These are phyloP conservation scores for Bombylius major DNA, from an alignment of 2,888 invertebrate genomes.

Conservation along the genomic window DNA sequence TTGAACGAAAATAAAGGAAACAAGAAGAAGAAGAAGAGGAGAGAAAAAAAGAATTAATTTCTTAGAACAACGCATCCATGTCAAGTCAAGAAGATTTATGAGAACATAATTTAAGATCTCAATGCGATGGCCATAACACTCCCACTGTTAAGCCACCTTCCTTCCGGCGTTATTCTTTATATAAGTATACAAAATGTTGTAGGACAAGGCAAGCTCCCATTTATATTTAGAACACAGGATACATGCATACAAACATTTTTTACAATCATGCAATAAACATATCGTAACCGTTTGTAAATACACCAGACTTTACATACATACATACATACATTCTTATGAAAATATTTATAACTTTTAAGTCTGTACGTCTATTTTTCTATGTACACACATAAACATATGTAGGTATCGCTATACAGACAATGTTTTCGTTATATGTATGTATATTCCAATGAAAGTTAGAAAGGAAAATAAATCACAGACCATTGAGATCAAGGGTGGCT, in stretches of 20 bases:
- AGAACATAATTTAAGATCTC: constrained; percentile 18
- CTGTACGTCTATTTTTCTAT: no score
- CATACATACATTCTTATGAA: no score
- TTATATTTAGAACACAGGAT: constrained; percentile 5
- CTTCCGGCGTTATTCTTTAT: not conserved
- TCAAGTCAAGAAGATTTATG: constrained; percentile 18
- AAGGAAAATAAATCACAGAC: constrained; percentile 10
- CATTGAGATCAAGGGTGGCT: constrained; percentile 11
- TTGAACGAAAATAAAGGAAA: not conserved
- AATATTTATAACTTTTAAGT: no score
- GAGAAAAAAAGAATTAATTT: constrained; percentile 9
- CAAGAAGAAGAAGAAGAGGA: not conserved
- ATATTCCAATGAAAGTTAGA: constrained; percentile 7
- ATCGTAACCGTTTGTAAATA: no score
- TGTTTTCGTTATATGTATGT: not conserved
- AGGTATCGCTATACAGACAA: no score
- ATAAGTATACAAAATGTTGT: no score
- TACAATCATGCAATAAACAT: no score
- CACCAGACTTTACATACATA: no score
- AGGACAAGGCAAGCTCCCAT: not conserved
- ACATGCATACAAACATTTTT: no score
- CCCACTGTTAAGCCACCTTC: not conserved
- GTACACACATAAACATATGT: no score
- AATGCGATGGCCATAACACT: not conserved
- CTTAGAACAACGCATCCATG: constrained; percentile 15